phyloP scores from a whole-genome alignment of 1,140 invertebrate species.

The Spodoptera litura region DNA sequence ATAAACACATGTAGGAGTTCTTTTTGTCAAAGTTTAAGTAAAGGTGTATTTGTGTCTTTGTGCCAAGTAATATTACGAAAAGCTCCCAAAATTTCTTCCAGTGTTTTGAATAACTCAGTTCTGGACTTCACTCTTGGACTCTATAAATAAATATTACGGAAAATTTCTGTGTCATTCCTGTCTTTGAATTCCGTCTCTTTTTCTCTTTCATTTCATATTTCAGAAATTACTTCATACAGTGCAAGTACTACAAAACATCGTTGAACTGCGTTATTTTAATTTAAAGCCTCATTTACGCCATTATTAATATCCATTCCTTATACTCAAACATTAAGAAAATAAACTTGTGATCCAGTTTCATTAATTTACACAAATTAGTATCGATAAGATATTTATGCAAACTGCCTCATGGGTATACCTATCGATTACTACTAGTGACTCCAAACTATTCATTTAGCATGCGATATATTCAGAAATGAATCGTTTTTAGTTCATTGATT shows the following conservation, averaged over 20 bases:
- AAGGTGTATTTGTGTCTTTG: too few species aligned
- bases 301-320: slow-evolving; percentile 5
- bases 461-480: slow-evolving; percentile 25
- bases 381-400: slow-evolving; percentile 18
- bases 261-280: not conserved
- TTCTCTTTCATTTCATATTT: not conserved
- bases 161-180: not conserved
- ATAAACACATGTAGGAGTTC: slow-evolving; percentile 3
- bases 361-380: slow-evolving; percentile 34
- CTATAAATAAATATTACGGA: not conserved
- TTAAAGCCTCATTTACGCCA: not conserved
- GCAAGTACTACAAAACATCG: not conserved
- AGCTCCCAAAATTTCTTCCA: too few species aligned
- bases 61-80: too few species aligned
- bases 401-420: not conserved
- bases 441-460: slow-evolving; percentile 1
- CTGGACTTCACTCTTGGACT: too few species aligned
- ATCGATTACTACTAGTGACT: not conserved
- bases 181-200: not conserved
- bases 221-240: not conserved
- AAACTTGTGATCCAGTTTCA: slow-evolving; percentile 4
- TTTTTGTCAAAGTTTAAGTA: not conserved
- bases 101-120: too few species aligned
- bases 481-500: slow-evolving; percentile 12
- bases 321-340: slow-evolving; percentile 10